Evolutionary conservation across 37 sponge, comb jelly and placozoan species (phyloP), one percentile per base, ranked within the genome.

Genomic region (Lycopodina hypogea): DNA sequence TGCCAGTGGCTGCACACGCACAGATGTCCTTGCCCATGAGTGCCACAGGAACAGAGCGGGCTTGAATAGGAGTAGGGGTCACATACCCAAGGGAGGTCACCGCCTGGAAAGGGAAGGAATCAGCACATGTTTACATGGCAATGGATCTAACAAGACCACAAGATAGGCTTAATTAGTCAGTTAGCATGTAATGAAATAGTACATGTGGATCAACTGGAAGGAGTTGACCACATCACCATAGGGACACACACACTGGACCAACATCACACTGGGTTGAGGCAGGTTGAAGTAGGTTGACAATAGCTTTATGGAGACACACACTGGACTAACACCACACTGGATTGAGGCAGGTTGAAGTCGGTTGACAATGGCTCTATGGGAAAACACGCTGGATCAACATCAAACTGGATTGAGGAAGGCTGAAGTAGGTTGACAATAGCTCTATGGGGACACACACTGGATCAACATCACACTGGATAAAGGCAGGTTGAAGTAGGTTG

Each of bases 1-100:
- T 96, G 64, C 99, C 99, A 29, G 99, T 98, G 38, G 95, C 99
- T 66, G 99, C 99, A 87, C 96, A 96, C 12, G 96, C 97, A 81
- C 99, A 98, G 41, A 98, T 88, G 75, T 98, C 99, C 70, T 94
- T 98, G n/a, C 99, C 99, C 79, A 93, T 79, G 29, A 98, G 92
- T 33, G 97, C 97, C 26, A 98, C 53, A n/a, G 99, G 99, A n/a
- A 98, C 89, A 34, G 93, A 77, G 34, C 88, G 52, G 38, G 96
- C 84, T 77, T 98, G 99, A 29, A 98, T 89, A 18, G 99, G 97
- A 28, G 99, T 98, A 22, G 99, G 99, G 28, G 83, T 84, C 19
- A 80, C 81, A 64, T 83, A 98, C n/a, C 99, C 99, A 28, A 93
- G 56, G 15, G 70, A 33, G 23, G 81, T 88, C 42, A 98, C 90